phyloP scores from a whole-genome alignment of 2,888 invertebrate genomes.

The Notodonta ziczac region DNA sequence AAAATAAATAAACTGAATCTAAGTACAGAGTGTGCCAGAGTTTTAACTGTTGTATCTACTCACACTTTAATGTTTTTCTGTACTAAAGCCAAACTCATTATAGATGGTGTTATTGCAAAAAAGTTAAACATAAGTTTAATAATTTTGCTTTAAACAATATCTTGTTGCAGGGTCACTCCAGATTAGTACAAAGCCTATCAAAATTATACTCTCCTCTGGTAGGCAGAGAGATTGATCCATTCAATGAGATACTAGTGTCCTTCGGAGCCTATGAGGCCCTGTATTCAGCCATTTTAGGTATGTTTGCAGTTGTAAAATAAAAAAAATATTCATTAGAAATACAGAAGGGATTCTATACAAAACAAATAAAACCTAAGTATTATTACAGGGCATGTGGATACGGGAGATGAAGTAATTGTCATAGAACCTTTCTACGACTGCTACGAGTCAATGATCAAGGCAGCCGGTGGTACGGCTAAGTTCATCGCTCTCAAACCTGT shows the following conservation, averaged over 20 bases:
- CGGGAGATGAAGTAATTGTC: constrained; percentile 96
- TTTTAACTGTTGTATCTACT: too few species aligned
- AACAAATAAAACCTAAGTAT: neutral
- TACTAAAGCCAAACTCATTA: too few species aligned
- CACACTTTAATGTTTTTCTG: too few species aligned
- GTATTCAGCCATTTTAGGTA: constrained; percentile 91
- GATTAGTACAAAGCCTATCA: constrained; percentile 92
- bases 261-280: constrained; percentile 98
- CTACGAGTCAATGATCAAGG: constrained; percentile 96
- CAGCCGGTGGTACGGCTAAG: constrained; percentile 94
- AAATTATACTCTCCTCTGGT: constrained; percentile 93
- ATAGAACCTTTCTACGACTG: constrained; percentile 99
- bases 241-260: constrained; percentile 94
- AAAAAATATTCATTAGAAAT: too few species aligned
- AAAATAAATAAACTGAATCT: too few species aligned
- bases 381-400: constrained; percentile 90
- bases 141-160: neutral
- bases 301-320: constrained; percentile 14
- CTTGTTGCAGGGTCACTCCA: constrained; percentile 92
- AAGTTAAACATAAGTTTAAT: neutral
- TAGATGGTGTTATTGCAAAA: too few species aligned
- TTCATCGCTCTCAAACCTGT: constrained; percentile 95
- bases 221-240: constrained; percentile 90
- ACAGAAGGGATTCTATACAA: too few species aligned
- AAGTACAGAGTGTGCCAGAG: too few species aligned